Percentiles rank a stretch among this genome's conserved stretches.
phyloP scores from a whole-genome alignment of 2,888 invertebrate species.

The Orgyia antiqua region DNA sequence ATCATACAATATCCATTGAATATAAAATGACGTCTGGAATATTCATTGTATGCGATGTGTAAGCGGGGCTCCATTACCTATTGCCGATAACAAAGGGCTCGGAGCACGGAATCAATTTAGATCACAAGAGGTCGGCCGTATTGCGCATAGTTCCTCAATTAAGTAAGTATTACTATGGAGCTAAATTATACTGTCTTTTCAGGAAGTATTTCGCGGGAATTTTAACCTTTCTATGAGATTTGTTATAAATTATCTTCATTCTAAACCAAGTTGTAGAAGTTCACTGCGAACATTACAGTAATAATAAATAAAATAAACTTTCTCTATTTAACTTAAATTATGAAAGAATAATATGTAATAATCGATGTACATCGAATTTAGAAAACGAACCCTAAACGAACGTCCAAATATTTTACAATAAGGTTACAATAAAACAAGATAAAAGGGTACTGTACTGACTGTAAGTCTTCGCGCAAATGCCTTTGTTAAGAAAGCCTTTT shows the following conservation, averaged over 20 bases:
- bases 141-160: constrained; percentile 36
- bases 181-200: too few relatives aligned
- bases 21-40: constrained; percentile 35
- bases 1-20: too few relatives aligned
- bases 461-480: constrained; percentile 25
- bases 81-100: constrained; percentile 36
- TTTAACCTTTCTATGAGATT: too few relatives aligned
- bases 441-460: constrained; percentile 35
- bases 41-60: constrained; percentile 36
- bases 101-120: constrained; percentile 38
- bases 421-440: constrained; percentile 36
- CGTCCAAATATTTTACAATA: constrained; percentile 13
- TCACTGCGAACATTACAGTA: too few relatives aligned
- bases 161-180: constrained; percentile 1
- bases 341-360: too few relatives aligned
- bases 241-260: too few relatives aligned
- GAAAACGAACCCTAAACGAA: constrained; percentile 3
- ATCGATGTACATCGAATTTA: too few relatives aligned
- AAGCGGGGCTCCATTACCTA: constrained; percentile 34
- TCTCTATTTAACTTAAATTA: too few relatives aligned
- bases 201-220: too few relatives aligned
- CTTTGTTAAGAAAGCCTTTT: constrained; percentile 44
- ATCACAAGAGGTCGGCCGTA: constrained; percentile 28
- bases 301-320: too few relatives aligned
- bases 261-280: too few relatives aligned